A percentile compares a stretch with the other conserved stretches of the same genome.
Conservation (phyloP, 2,888 invertebrate species). For the Panopea generosa region DNA sequence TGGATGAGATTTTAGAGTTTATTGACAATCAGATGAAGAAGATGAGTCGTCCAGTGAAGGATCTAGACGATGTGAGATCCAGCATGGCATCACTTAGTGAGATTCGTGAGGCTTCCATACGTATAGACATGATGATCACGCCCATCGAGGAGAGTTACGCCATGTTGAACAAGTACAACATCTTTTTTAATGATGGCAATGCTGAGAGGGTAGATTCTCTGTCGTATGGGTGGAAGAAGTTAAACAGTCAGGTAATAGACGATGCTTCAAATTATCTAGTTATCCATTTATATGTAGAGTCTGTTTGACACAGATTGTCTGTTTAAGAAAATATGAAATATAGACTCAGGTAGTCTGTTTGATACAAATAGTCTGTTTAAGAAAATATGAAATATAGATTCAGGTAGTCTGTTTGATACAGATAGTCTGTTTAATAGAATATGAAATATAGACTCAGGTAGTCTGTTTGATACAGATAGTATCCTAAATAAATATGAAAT, state of each 20-base stretch:
- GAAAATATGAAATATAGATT: too few relatives aligned
- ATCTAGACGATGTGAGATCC: slow-evolving; percentile 96
- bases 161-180: slow-evolving; percentile 94
- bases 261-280: background rate
- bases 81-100: slow-evolving; percentile 96
- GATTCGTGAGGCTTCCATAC: slow-evolving; percentile 97
- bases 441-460: too few relatives aligned
- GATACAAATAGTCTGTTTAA: too few relatives aligned
- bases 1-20: slow-evolving; percentile 90
- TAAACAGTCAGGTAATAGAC: slow-evolving; percentile 88
- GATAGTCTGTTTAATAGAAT: too few relatives aligned
- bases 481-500: too few relatives aligned
- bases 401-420: too few relatives aligned
- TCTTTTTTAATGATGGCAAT: slow-evolving; percentile 95
- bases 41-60: slow-evolving; percentile 93
- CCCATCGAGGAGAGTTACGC: slow-evolving; percentile 98
- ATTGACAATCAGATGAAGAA: slow-evolving; percentile 96
- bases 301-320: too few relatives aligned
- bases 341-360: too few relatives aligned
- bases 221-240: slow-evolving; percentile 94
- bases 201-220: slow-evolving; percentile 96
- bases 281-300: too few relatives aligned
- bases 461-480: too few relatives aligned
- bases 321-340: too few relatives aligned
- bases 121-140: slow-evolving; percentile 96